These are phyloP conservation scores for Mycteria americana DNA, from an alignment of 2,797 vertebrate genomes.

Conservation along the genomic window DNA sequence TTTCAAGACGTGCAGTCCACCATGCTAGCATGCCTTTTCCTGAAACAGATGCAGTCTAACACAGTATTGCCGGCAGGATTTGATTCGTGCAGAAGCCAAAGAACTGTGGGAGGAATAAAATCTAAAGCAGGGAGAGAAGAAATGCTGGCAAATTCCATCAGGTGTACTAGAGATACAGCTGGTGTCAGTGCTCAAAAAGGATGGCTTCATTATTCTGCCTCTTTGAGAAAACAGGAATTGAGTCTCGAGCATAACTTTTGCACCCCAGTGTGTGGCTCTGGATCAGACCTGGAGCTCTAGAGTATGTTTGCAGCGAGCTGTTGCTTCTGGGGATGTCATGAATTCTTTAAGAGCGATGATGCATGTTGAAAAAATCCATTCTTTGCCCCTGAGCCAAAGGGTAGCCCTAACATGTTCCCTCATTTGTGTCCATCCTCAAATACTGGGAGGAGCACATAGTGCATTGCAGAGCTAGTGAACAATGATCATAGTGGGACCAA, in stretches of 20 bases:
- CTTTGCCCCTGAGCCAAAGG: not conserved
- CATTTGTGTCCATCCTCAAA: not conserved
- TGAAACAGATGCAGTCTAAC: not conserved
- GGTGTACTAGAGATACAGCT: not conserved
- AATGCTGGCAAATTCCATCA: not conserved
- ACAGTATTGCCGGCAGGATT: not conserved
- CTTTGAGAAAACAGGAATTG: not conserved
- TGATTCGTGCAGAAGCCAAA: not conserved
- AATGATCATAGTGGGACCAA: not conserved
- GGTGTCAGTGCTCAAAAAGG: not conserved
- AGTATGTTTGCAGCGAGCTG: not conserved
- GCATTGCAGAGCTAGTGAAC: not conserved
- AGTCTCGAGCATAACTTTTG: not conserved
- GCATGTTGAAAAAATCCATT: not conserved
- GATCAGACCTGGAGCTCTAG: not conserved
- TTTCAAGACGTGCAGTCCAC: not conserved
- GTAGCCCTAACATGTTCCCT: not conserved
- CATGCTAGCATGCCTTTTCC: not conserved
- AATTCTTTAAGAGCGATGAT: not conserved
- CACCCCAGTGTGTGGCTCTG: not conserved
- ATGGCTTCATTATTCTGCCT: not conserved
- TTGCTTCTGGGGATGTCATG: not conserved
- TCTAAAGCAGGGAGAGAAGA: not conserved
- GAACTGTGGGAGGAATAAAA: not conserved
- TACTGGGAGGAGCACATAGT: not conserved